phyloP scores from a whole-genome alignment of 1,140 invertebrate genomes.

The Drosophila virilis region DNA sequence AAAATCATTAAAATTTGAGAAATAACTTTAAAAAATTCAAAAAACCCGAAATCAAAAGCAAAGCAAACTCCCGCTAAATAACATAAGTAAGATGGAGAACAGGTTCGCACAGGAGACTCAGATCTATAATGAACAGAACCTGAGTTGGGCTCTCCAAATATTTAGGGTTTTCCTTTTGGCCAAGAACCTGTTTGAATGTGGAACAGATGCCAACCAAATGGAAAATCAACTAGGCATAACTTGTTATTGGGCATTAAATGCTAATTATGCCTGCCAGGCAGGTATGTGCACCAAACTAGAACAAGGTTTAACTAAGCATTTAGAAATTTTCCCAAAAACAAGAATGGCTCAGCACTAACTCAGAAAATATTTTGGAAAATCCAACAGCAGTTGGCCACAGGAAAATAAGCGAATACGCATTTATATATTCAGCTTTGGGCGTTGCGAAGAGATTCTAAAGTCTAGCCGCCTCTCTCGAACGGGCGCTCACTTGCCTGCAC shows the following conservation, averaged over 20 bases:
- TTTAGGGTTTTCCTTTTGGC: conserved; percentile 1
- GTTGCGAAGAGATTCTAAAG: not conserved
- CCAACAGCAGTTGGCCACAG: conserved; percentile 32
- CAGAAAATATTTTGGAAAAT: conserved; percentile 28
- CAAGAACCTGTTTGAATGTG: conserved; percentile 4
- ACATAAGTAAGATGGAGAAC: not conserved
- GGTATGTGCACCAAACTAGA: conserved; percentile 2
- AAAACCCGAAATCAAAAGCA: conserved; percentile 3
- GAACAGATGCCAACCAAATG: not conserved
- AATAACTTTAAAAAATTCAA: not conserved
- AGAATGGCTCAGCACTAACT: not conserved
- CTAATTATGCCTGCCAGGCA: conserved; percentile 2
- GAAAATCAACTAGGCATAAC: conserved; percentile 5
- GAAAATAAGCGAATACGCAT: not conserved
- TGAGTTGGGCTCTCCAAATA: too few species aligned
- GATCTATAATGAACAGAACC: not conserved
- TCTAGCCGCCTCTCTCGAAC: conserved; percentile 3
- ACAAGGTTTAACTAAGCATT: not conserved
- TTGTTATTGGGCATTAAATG: conserved; percentile 1
- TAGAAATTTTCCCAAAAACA: not conserved
- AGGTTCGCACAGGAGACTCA: conserved; percentile 1
- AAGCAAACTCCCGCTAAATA: not conserved
- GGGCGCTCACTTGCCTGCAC: not conserved
- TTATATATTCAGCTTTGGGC: not conserved
- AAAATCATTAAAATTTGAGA: conserved; percentile 12